These are phyloP conservation scores for Zaprionus lineosus DNA, from an alignment of 2,888 invertebrate species.

Conservation along the genomic window DNA sequence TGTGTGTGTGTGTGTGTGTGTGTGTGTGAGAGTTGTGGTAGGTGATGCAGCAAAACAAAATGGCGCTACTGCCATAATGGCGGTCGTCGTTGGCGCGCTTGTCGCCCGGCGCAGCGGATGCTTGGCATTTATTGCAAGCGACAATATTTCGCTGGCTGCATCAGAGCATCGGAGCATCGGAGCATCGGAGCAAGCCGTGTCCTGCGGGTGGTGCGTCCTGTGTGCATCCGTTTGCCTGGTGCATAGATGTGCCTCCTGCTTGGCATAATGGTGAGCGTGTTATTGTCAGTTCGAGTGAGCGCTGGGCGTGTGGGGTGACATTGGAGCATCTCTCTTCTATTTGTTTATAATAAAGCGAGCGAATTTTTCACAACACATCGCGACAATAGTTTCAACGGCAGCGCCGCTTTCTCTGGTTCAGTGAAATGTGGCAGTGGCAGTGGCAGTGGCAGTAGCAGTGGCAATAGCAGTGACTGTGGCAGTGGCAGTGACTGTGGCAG, in stretches of 20 bases:
- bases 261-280: slow-evolving; percentile 45
- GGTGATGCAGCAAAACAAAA: slow-evolving; percentile 57
- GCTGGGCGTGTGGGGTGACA: neutral
- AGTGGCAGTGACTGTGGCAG: neutral
- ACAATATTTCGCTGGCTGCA: slow-evolving; percentile 71
- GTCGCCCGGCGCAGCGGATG: slow-evolving; percentile 70
- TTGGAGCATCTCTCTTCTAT: slow-evolving; percentile 45
- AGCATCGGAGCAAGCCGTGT: slow-evolving; percentile 11
- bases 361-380: slow-evolving; percentile 59
- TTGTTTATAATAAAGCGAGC: slow-evolving; percentile 66
- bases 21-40: slow-evolving; percentile 5
- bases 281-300: slow-evolving; percentile 36
- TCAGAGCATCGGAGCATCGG: slow-evolving; percentile 23
- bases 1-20: neutral
- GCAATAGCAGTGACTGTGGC: neutral
- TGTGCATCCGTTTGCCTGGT: slow-evolving; percentile 42
- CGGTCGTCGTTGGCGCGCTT: slow-evolving; percentile 48
- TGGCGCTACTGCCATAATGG: slow-evolving; percentile 70
- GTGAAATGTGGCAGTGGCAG: slow-evolving; percentile 12
- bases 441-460: neutral
- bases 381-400: slow-evolving; percentile 40
- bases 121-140: slow-evolving; percentile 77
- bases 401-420: slow-evolving; percentile 6
- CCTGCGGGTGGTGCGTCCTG: slow-evolving; percentile 32
- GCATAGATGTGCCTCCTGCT: slow-evolving; percentile 34